A percentile compares a stretch with the other conserved stretches of the same genome.
Conservation (phyloP, 1,140 invertebrate species). For the Coelopa frigida region DNA sequence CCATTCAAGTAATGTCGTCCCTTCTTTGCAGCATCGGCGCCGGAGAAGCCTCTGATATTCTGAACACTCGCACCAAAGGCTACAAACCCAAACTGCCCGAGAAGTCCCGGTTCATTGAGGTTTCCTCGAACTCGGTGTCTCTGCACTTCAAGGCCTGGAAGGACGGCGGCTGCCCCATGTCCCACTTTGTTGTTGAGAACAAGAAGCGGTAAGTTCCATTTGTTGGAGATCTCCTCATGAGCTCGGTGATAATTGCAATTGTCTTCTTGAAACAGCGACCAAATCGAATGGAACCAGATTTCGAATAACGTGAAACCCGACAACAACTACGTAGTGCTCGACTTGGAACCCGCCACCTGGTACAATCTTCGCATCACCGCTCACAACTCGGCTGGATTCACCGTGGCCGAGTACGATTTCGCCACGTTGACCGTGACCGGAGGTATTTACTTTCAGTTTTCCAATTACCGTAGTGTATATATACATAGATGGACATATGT, state of each 20-base stretch:
- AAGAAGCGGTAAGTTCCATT: conserved; percentile 68
- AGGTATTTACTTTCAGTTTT: conserved; percentile 56
- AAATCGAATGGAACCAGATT: conserved; percentile 85
- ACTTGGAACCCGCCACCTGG: conserved; percentile 87
- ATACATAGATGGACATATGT: conserved; percentile 2
- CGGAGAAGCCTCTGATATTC: conserved; percentile 76
- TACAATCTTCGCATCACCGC: conserved; percentile 87
- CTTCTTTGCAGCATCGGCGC: conserved; percentile 67
- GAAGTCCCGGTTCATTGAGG: conserved; percentile 82
- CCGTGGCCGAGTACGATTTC: conserved; percentile 89
- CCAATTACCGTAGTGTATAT: conserved; percentile 23
- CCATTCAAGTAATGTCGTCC: background rate
- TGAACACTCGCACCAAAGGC: conserved; percentile 80
- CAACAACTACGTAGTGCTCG: conserved; percentile 83
- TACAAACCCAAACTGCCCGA: conserved; percentile 85
- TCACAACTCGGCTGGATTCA: conserved; percentile 92
- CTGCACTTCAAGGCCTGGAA: conserved; percentile 88
- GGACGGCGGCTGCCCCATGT: conserved; percentile 91
- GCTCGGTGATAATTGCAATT: no score
- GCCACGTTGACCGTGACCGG: conserved; percentile 89
- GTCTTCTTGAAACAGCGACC: conserved; percentile 49
- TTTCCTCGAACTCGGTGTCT: conserved; percentile 84
- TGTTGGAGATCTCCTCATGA: conserved; percentile 6
- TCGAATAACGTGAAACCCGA: conserved; percentile 87
- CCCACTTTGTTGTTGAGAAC: conserved; percentile 92